These are phyloP conservation scores for Pemphigus obesinymphae DNA, from an alignment of 1,140 invertebrate species.

Conservation along the genomic window DNA sequence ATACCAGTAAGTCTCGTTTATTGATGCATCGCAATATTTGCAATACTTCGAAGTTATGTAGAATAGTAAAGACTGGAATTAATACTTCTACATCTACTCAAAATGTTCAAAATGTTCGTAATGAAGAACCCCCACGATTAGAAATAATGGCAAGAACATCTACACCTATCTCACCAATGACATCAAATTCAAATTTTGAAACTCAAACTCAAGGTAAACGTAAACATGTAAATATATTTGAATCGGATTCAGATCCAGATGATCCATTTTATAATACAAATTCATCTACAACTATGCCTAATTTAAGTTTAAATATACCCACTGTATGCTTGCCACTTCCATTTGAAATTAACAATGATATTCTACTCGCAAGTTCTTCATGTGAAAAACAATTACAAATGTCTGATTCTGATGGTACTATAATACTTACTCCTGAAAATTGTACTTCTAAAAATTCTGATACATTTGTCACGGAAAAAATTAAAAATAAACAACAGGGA, in stretches of 20 bases:
- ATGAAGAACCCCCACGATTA: background rate
- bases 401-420: background rate
- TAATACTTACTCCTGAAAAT: background rate
- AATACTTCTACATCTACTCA: background rate
- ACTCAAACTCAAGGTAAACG: background rate
- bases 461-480: background rate
- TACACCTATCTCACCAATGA: background rate
- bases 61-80: background rate
- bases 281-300: background rate
- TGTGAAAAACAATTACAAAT: background rate
- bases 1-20: constrained; percentile 1
- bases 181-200: background rate
- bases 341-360: background rate
- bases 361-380: background rate
- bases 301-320: constrained; percentile 4
- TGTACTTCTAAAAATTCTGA: background rate
- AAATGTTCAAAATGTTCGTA: background rate
- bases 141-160: background rate
- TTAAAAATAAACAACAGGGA: background rate
- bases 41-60: constrained; percentile 3
- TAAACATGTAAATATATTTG: constrained; percentile 7
- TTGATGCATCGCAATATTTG: background rate
- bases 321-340: background rate
- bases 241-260: background rate
- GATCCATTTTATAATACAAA: background rate